Evolutionary conservation across 2,888 invertebrate species (phyloP), one percentile per base, ranked within the genome.

Genomic region (Trichopria drosophilae): DNA sequence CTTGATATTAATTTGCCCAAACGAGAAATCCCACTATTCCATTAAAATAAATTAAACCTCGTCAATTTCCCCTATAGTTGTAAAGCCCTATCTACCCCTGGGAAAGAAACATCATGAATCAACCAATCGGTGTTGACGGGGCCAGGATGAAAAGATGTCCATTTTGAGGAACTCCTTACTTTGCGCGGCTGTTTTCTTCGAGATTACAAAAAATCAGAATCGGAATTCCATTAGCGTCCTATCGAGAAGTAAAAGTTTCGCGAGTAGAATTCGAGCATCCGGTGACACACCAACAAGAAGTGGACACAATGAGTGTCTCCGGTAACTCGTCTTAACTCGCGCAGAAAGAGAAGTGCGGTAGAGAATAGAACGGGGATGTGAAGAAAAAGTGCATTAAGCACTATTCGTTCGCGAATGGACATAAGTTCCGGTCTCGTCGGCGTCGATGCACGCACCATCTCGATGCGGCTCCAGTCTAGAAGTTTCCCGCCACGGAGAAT

Each of bases 311-410:
- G 59, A 54, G 54, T 57, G 60, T 59, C 58, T 59, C 57, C 57
- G 58, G 60, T 59, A 53, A 53, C 54, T 57, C 50, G 49, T 57
- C 59, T 60, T 55, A 49, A 56, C 54, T 49, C 53, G 50, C 47
- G 45, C 45, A 37, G 22, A 42, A 50, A 49, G 37, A 40, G 42
- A 40, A 51, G 51, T 47, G 44, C 49, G 54, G 37, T 56, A 61
- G 55, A 47, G 37, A 22, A 49, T 55, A 46, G 53, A 46, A 51
- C 41, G 49, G 50, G 52, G 47, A 51, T 52, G 46, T 52, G 40
- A 35, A 22, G 48, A 63, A 63, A 61, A 61, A 59, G 53, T 57
- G 55, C 58, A 63, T 63, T 61, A 61, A 60, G 57, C 59, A 51
- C 51, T 50, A 24, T 22, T 55, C 45, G 58, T 55, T 35, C 16